phyloP scores from a whole-genome alignment of 2,888 invertebrate genomes.

The Bimastos eiseni region DNA sequence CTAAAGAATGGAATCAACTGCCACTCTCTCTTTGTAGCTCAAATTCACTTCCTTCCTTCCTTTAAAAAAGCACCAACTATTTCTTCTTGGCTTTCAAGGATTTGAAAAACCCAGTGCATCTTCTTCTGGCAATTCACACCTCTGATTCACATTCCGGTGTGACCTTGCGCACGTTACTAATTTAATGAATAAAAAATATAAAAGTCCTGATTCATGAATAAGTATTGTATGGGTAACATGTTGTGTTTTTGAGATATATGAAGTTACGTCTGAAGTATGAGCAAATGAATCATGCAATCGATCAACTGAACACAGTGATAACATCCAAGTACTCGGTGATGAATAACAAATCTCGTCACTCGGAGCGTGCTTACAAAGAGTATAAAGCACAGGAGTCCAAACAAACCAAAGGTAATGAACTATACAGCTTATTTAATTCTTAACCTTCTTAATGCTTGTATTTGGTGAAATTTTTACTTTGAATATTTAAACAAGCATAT shows the following conservation, averaged over 20 bases:
- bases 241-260: conserved; percentile 54
- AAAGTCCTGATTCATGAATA: not conserved
- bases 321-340: conserved; percentile 57
- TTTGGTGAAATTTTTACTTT: not conserved
- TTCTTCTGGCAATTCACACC: no score
- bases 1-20: no score
- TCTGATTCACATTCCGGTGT: no score
- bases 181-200: no score
- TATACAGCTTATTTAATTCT: not conserved
- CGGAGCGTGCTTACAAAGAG: conserved; percentile 50
- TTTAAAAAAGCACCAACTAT: no score
- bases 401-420: conserved; percentile 55
- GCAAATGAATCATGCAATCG: conserved; percentile 55
- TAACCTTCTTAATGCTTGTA: not conserved
- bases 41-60: no score
- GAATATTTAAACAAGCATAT: not conserved
- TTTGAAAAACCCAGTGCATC: no score
- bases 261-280: conserved; percentile 58
- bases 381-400: conserved; percentile 57
- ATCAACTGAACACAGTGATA: conserved; percentile 55
- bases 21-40: no score
- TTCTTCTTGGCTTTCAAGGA: no score
- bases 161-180: no score
- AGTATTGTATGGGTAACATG: not conserved
- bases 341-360: conserved; percentile 49